Evolutionary conservation across 2,113 vertebrate genomes (phyloP), one percentile per base, ranked within the genome.

Genomic region (Toxostoma redivivum): DNA sequence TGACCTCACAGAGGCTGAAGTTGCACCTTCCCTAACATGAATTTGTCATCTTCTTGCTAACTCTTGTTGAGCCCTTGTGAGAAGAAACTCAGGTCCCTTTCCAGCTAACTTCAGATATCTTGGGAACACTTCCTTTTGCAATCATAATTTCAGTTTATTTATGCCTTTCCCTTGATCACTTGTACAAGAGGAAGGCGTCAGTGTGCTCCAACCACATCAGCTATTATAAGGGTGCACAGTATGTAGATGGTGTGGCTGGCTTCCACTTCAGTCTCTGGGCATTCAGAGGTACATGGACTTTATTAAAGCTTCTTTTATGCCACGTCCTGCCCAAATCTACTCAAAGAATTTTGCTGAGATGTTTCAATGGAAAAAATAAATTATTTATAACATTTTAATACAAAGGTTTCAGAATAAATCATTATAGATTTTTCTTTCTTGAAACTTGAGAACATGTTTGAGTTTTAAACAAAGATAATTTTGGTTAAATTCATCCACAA

Each of bases 181-280:
- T n/a, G 7, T 4, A 38, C 0, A 0, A 81, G 14, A 13, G 25
- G 61, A 71, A 66, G 38, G 81, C 4, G 18, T 47, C 78, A 72
- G 23, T 20, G 47, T 67, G 30, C 16, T 20, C 44, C 35, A 62
- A 18, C 23, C 30, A 50, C 11, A 30, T 56, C 22, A 76, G 47
- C 37, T 67, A 23, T 47, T 48, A 16, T 15, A 42, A 81, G 24
- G 21, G 15, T 60, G 60, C n/a, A 62, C n/a, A 47, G 18, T 2
- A 15, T 15, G 25, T 7, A 25, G 27, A 79, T 0, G 1, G 2
- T 15, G 38, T 5, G 42, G 14, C 54, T 86, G 76, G 13, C 35
- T 94, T 81, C 51, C 27, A 71, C 51, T 89, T 33, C 27, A 22
- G n/a, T 11, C 44, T 60, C 58, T 66, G 35, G 70, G 28, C 31